These are phyloP conservation scores for Eudasyphora cyanicolor DNA, from an alignment of 2,888 invertebrate species.

Conservation along the genomic window DNA sequence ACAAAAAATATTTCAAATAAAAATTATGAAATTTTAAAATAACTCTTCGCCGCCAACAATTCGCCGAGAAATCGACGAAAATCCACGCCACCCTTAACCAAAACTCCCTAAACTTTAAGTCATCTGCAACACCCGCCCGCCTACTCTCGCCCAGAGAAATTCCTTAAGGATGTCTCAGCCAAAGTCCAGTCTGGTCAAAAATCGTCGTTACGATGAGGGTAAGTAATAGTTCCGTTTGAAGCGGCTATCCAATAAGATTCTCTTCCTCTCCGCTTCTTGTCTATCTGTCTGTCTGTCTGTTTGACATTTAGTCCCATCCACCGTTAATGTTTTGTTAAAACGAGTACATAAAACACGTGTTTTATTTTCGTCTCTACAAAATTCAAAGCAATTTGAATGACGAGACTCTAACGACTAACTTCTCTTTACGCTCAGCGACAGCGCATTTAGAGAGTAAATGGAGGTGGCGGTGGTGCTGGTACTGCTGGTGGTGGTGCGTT, in stretches of 20 bases:
- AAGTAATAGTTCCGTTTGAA: too few species aligned
- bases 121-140: background rate
- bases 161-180: slow-evolving; percentile 28
- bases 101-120: background rate
- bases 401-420: background rate
- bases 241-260: too few species aligned
- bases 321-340: background rate
- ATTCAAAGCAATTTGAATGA: slow-evolving; percentile 10
- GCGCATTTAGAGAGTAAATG: slow-evolving; percentile 17
- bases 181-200: slow-evolving; percentile 74
- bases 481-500: background rate
- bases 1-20: slow-evolving; percentile 1
- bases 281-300: too few species aligned
- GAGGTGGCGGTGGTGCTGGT: background rate
- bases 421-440: background rate
- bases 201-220: slow-evolving; percentile 77
- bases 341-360: slow-evolving; percentile 61
- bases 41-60: background rate
- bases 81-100: background rate
- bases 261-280: too few species aligned
- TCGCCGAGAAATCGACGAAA: background rate
- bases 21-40: slow-evolving; percentile 7
- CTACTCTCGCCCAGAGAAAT: background rate
- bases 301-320: too few species aligned
- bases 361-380: slow-evolving; percentile 14